Conservation (phyloP, 2,888 invertebrate genomes). For the Aplocera efformata region DNA sequence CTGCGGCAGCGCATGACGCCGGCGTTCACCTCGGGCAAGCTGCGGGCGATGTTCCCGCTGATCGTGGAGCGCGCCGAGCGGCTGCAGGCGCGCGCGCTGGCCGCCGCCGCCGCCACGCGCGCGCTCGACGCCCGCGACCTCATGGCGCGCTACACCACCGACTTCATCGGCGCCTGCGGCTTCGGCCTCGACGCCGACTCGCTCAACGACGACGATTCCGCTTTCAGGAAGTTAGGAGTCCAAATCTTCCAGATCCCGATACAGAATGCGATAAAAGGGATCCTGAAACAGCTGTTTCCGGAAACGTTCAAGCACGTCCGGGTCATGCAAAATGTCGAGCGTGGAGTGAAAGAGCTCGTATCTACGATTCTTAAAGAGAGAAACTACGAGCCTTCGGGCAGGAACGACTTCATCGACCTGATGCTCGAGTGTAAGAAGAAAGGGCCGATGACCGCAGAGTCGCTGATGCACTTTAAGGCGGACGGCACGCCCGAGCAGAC, state of each 20-base stretch:
- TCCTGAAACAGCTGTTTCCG: conserved; percentile 48
- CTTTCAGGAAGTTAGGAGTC: conserved; percentile 47
- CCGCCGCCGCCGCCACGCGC: conserved; percentile 29
- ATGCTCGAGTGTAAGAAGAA: conserved; percentile 47
- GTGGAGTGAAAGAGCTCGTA: conserved; percentile 43
- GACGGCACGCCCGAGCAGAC: conserved; percentile 43
- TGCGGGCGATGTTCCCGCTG: conserved; percentile 57
- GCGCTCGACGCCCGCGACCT: conserved; percentile 52
- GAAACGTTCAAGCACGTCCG: conserved; percentile 38
- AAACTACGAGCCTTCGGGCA: conserved; percentile 44
- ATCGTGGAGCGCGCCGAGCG: conserved; percentile 52
- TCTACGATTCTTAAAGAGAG: conserved; percentile 46
- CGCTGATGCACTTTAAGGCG: conserved; percentile 40
- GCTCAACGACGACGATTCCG: conserved; percentile 49
- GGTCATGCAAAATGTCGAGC: conserved; percentile 37
- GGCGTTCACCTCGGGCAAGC: conserved; percentile 54
- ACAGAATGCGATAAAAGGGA: conserved; percentile 30
- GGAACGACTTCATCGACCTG: conserved; percentile 55
- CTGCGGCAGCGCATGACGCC: conserved; percentile 57
- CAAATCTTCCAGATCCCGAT: conserved; percentile 38
- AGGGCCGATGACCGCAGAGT: conserved; percentile 45
- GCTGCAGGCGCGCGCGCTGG: conserved; percentile 37
- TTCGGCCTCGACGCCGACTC: conserved; percentile 57
- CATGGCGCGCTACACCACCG: conserved; percentile 60
- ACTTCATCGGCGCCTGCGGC: conserved; percentile 60